Evolutionary conservation across 2,888 invertebrate genomes (phyloP).

Genomic region (Epinotia brunnichana): DNA sequence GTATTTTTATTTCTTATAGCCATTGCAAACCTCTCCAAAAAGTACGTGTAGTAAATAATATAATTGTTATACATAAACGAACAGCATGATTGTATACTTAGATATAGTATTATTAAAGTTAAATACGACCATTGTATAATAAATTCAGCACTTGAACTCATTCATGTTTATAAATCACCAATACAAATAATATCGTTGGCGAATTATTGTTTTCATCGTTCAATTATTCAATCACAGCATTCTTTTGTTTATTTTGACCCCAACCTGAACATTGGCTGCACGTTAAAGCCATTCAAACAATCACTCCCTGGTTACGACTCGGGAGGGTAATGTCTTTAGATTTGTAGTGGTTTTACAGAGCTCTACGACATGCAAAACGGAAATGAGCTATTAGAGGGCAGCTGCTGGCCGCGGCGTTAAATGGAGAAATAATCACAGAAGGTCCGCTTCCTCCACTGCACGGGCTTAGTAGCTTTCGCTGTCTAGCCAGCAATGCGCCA

Average conservation of each 20-base stretch:
- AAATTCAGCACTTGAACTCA: background rate
- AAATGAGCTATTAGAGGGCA: slow-evolving; percentile 79
- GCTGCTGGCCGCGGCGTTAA: slow-evolving; percentile 55
- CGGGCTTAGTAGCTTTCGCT: background rate
- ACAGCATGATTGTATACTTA: too few relatives aligned
- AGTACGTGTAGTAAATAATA: background rate
- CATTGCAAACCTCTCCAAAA: background rate
- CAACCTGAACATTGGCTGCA: slow-evolving; percentile 7
- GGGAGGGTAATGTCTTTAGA: slow-evolving; percentile 41
- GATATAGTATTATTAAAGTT: too few relatives aligned
- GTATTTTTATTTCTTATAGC: background rate
- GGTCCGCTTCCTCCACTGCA: background rate
- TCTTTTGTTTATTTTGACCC: slow-evolving; percentile 24
- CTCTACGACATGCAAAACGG: slow-evolving; percentile 67
- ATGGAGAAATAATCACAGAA: slow-evolving; percentile 31
- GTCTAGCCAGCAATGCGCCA: too few relatives aligned
- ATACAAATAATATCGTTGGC: slow-evolving; percentile 1
- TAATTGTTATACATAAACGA: background rate
- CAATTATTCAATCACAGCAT: background rate
- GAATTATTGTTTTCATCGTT: slow-evolving; percentile 12
- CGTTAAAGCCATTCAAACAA: slow-evolving; percentile 39
- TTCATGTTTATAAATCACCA: background rate
- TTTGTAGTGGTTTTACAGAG: slow-evolving; percentile 47
- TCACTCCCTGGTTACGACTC: slow-evolving; percentile 18
- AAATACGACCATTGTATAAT: too few relatives aligned